A percentile compares a stretch with the other conserved stretches of the same genome.
Evolutionary conservation across 2,888 invertebrate genomes (phyloP).

Genomic region (Griposia aprilina): DNA sequence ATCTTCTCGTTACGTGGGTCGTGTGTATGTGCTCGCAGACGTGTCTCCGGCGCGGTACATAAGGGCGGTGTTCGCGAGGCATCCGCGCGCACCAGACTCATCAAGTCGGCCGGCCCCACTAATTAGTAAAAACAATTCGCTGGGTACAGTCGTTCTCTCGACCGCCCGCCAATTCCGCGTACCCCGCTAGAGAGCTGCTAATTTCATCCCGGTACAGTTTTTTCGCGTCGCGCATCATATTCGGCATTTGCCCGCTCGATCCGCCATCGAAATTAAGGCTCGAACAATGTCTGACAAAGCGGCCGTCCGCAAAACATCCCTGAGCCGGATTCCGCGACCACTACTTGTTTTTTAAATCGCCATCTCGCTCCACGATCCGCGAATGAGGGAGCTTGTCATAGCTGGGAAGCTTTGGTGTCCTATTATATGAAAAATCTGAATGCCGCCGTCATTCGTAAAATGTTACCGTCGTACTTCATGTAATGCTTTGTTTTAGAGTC

Average conservation of each 20-base stretch:
- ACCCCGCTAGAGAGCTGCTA: conserved; percentile 90
- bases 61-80: conserved; percentile 67
- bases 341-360: conserved; percentile 87
- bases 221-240: conserved; percentile 90
- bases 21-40: conserved; percentile 57
- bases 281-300: conserved; percentile 91
- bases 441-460: conserved; percentile 78
- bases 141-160: conserved; percentile 86
- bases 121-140: conserved; percentile 90
- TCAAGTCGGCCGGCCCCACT: conserved; percentile 85
- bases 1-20: conserved; percentile 66
- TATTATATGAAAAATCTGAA: conserved; percentile 89
- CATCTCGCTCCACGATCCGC: conserved; percentile 86
- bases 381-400: conserved; percentile 90
- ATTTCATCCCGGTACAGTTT: conserved; percentile 89
- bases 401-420: conserved; percentile 87
- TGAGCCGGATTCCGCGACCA: conserved; percentile 87
- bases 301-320: conserved; percentile 89
- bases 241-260: conserved; percentile 90
- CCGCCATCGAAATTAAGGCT: conserved; percentile 90
- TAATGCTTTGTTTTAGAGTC: conserved; percentile 61
- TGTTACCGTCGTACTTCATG: conserved; percentile 70
- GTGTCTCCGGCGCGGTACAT: conserved; percentile 61
- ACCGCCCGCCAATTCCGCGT: conserved; percentile 90
- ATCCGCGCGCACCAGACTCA: conserved; percentile 75